These are phyloP conservation scores for Haliaeetus leucogaster DNA, from an alignment of 2,113 vertebrate species.

Conservation along the genomic window DNA sequence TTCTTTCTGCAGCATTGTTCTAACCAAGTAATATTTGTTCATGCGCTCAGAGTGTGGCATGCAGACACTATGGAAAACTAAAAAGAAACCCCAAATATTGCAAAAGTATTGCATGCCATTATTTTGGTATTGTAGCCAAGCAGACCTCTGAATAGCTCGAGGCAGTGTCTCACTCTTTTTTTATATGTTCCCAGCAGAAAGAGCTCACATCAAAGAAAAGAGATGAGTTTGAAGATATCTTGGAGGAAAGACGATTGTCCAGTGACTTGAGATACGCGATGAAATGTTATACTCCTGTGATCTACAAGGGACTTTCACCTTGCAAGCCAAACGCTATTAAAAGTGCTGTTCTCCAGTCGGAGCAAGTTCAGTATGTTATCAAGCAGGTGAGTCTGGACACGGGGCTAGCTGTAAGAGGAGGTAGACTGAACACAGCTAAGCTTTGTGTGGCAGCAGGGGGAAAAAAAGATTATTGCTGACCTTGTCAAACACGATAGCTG, in stretches of 20 bases:
- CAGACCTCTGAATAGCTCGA: background rate
- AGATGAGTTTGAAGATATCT: constrained; percentile 92
- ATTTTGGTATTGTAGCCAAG: background rate
- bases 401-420: background rate
- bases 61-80: background rate
- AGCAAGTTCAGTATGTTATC: constrained; percentile 85
- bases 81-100: background rate
- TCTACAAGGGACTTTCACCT: constrained; percentile 85
- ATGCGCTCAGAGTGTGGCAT: background rate
- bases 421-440: background rate
- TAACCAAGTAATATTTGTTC: background rate
- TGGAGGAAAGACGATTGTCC: constrained; percentile 88
- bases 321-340: constrained; percentile 83
- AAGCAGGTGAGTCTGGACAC: constrained; percentile 76
- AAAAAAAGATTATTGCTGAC: background rate
- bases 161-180: background rate
- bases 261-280: constrained; percentile 94
- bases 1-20: background rate
- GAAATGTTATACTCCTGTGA: constrained; percentile 84
- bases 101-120: background rate
- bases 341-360: constrained; percentile 83
- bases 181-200: constrained; percentile 73
- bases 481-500: background rate
- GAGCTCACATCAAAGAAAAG: constrained; percentile 85
- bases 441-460: background rate